phyloP scores from a whole-genome alignment of 1,140 invertebrate species.

The Cydia fagiglandana region DNA sequence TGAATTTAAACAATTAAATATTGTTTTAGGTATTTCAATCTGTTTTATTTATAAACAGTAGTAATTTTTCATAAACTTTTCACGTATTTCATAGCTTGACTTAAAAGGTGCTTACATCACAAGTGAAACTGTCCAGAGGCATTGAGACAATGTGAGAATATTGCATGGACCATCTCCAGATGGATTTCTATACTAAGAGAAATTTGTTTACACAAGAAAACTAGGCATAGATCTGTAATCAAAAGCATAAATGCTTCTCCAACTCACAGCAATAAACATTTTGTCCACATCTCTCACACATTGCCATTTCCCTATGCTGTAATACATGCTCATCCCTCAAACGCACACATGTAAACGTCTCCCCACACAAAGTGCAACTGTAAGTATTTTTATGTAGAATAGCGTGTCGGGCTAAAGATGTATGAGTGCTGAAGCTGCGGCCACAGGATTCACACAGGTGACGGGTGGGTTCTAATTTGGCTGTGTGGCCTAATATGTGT shows the following conservation, averaged over 20 bases:
- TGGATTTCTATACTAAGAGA: no score
- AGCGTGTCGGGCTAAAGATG: constrained; percentile 53
- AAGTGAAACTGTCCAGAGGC: no score
- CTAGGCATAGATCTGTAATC: background rate
- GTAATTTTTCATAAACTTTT: no score
- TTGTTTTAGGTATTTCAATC: constrained; percentile 28
- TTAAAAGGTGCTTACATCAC: background rate
- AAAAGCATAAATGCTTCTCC: constrained; percentile 50
- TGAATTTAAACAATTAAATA: background rate
- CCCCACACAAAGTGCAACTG: constrained; percentile 51
- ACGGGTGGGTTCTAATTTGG: constrained; percentile 40
- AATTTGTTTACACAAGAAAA: no score
- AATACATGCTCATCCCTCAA: constrained; percentile 49
- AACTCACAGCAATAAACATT: constrained; percentile 53
- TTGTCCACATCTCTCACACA: constrained; percentile 67
- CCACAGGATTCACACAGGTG: constrained; percentile 70
- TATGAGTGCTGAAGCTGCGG: constrained; percentile 54
- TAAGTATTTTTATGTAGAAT: constrained; percentile 45
- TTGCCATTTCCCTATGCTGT: constrained; percentile 50
- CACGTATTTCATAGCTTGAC: background rate
- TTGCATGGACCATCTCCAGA: no score
- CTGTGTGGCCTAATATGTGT: constrained; percentile 61
- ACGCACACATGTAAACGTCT: constrained; percentile 44
- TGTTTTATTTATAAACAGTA: constrained; percentile 21
- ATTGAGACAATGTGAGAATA: no score